Evolutionary conservation across 1,140 invertebrate species (phyloP).

Genomic region (Helicoverpa armigera): DNA sequence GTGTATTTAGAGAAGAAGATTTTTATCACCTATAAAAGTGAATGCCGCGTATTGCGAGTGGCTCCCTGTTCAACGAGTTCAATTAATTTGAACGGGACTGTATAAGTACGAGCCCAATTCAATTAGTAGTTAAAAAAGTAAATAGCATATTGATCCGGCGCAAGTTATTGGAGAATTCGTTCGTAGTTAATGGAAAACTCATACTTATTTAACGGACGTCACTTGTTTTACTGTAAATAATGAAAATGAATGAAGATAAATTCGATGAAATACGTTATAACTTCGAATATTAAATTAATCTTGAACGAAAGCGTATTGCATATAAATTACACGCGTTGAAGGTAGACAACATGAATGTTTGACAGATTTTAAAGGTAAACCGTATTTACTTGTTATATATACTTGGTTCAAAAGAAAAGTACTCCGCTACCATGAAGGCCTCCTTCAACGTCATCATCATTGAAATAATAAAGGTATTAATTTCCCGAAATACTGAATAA

Average conservation of each 20-base stretch:
- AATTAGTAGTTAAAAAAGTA: conserved; percentile 75
- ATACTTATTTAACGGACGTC: conserved; percentile 38
- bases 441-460: neutral
- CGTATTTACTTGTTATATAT: too few species aligned
- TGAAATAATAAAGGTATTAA: conserved; percentile 29
- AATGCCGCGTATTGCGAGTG: conserved; percentile 60
- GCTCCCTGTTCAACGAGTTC: conserved; percentile 67
- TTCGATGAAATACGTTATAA: conserved; percentile 1
- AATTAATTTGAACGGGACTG: conserved; percentile 75
- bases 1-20: conserved; percentile 62
- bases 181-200: conserved; percentile 39
- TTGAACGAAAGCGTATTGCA: neutral
- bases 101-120: conserved; percentile 68
- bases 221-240: conserved; percentile 22
- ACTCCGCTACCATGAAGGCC: neutral
- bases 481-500: conserved; percentile 52
- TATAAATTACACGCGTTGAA: neutral
- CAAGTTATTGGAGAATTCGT: conserved; percentile 44
- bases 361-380: too few species aligned
- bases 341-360: too few species aligned
- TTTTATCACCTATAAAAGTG: conserved; percentile 75
- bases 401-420: neutral
- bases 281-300: neutral
- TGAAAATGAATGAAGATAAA: conserved; percentile 40
- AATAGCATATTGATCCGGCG: conserved; percentile 60